Evolutionary conservation across 2,797 vertebrate genomes (phyloP).

Genomic region (Ptychobarbus kaznakovi): DNA sequence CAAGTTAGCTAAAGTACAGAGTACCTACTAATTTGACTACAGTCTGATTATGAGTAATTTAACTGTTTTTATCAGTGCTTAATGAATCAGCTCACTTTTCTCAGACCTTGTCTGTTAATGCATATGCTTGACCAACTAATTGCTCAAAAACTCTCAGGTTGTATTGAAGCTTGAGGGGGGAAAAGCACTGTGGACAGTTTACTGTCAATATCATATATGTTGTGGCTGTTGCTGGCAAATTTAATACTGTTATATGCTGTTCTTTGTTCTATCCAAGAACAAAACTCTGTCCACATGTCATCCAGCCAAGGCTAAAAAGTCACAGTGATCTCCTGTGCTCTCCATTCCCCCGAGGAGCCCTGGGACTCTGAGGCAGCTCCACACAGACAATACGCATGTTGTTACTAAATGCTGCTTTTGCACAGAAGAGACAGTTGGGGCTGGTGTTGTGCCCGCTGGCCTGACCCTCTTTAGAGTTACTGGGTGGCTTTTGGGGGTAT

Average conservation of each 20-base stretch:
- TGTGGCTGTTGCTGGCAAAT: slow-evolving; percentile 21
- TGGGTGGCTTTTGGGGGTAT: slow-evolving; percentile 78
- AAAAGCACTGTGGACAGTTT: background rate
- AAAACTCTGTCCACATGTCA: slow-evolving; percentile 69
- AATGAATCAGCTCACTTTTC: slow-evolving; percentile 1
- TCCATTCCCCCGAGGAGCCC: slow-evolving; percentile 71
- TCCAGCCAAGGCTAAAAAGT: slow-evolving; percentile 79
- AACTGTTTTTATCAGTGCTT: background rate
- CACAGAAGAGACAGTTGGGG: slow-evolving; percentile 46
- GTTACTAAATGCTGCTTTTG: slow-evolving; percentile 55
- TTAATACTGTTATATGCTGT: slow-evolving; percentile 27
- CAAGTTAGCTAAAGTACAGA: too few relatives aligned
- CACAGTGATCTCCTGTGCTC: slow-evolving; percentile 78
- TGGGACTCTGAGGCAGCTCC: slow-evolving; percentile 45
- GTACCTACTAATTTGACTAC: background rate
- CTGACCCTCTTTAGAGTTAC: slow-evolving; percentile 83
- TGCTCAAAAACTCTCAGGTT: background rate
- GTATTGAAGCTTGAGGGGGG: slow-evolving; percentile 23
- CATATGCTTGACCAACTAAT: background rate
- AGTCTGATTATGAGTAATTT: background rate
- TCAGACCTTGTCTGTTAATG: background rate
- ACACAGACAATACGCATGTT: slow-evolving; percentile 56
- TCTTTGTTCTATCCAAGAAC: slow-evolving; percentile 57
- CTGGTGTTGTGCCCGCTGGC: slow-evolving; percentile 84
- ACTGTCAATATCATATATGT: slow-evolving; percentile 29